Conservation (phyloP, 2,888 invertebrate genomes). For the Heliconius ethilla region DNA sequence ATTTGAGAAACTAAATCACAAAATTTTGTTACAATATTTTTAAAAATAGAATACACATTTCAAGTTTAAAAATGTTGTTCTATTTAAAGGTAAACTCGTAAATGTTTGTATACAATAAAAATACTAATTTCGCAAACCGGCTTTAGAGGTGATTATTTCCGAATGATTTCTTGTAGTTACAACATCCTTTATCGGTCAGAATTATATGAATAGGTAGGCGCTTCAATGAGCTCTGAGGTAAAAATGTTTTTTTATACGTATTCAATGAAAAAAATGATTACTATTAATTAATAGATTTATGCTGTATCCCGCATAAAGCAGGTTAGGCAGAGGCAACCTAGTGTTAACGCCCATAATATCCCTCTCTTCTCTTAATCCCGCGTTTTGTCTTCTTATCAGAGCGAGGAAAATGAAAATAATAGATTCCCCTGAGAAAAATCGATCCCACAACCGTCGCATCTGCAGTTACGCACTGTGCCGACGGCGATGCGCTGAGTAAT, state of each 20-base stretch:
- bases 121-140: constrained; percentile 16
- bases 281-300: not conserved
- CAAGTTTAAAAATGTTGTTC: constrained; percentile 3
- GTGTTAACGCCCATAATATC: too few species aligned
- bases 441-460: too few species aligned
- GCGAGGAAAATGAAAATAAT: too few species aligned
- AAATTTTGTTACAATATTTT: not conserved
- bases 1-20: not conserved
- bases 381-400: too few species aligned
- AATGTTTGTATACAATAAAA: not conserved
- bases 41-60: not conserved
- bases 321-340: too few species aligned
- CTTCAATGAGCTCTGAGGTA: not conserved
- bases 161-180: constrained; percentile 18
- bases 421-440: too few species aligned
- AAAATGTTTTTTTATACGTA: not conserved
- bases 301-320: too few species aligned
- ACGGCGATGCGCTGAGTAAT: too few species aligned
- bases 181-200: constrained; percentile 15
- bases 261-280: not conserved
- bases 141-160: constrained; percentile 7
- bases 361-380: too few species aligned
- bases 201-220: constrained; percentile 13
- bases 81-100: not conserved
- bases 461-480: too few species aligned